phyloP scores from a whole-genome alignment of 2,888 invertebrate genomes.

The Stenurella melanura region DNA sequence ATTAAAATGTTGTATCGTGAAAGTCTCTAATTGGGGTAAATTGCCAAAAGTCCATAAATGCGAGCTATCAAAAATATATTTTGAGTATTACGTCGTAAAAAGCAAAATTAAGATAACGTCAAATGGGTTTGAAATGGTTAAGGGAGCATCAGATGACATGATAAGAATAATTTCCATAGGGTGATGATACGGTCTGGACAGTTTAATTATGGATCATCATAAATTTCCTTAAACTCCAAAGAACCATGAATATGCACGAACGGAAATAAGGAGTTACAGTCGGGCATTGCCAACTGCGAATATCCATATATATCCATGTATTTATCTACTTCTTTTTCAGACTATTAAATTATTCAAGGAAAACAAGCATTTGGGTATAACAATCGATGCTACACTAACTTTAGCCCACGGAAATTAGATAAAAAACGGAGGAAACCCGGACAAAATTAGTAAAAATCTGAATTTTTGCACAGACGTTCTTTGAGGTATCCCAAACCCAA shows the following conservation, averaged over 20 bases:
- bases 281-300: too few relatives aligned
- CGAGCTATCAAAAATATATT: conserved; percentile 8
- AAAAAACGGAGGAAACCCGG: too few relatives aligned
- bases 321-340: too few relatives aligned
- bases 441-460: too few relatives aligned
- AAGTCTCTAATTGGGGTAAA: not conserved
- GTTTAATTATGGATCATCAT: not conserved
- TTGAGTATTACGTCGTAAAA: not conserved
- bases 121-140: not conserved
- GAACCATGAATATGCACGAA: not conserved
- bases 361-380: too few relatives aligned
- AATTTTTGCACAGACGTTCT: too few relatives aligned
- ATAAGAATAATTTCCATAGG: conserved; percentile 2
- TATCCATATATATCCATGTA: too few relatives aligned
- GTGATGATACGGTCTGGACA: not conserved
- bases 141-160: not conserved
- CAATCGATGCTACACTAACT: too few relatives aligned
- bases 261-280: too few relatives aligned
- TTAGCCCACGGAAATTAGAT: too few relatives aligned
- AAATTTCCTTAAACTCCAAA: not conserved
- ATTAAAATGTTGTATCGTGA: conserved; percentile 15
- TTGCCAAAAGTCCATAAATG: not conserved
- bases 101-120: not conserved
- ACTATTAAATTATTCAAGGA: too few relatives aligned
- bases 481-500: too few relatives aligned